Percentiles rank a stretch among this genome's conserved stretches.
Conservation (phyloP, 2,797 vertebrate genomes). For the Aselliscus stoliczkanus region DNA sequence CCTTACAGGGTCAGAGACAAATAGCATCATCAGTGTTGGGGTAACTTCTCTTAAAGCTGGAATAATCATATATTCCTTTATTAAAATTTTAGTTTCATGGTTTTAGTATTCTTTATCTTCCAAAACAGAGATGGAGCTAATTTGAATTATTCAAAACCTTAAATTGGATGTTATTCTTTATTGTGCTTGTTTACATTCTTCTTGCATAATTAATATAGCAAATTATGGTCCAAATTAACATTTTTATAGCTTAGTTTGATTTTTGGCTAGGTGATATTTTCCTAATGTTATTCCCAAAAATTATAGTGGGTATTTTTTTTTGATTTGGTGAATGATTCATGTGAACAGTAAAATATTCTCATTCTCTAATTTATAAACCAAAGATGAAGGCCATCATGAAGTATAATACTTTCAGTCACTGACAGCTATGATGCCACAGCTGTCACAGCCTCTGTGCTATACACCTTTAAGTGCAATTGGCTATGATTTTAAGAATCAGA, state of each 20-base stretch:
- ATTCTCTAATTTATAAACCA: slow-evolving; percentile 52
- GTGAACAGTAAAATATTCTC: not conserved
- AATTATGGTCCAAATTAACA: slow-evolving; percentile 47
- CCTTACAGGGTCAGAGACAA: slow-evolving; percentile 50
- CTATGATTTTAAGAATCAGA: not conserved
- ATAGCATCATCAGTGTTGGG: slow-evolving; percentile 39
- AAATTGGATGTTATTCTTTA: slow-evolving; percentile 64
- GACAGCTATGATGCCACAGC: not conserved
- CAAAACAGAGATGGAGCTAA: slow-evolving; percentile 48
- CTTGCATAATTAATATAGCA: slow-evolving; percentile 64
- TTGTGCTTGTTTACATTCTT: slow-evolving; percentile 52
- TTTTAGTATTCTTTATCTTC: slow-evolving; percentile 47
- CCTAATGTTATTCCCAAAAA: slow-evolving; percentile 41
- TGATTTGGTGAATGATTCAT: slow-evolving; percentile 43
- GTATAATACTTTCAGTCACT: slow-evolving; percentile 42
- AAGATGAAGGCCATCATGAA: slow-evolving; percentile 48
- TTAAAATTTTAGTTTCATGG: slow-evolving; percentile 52
- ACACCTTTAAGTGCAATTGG: not conserved
- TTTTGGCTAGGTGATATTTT: slow-evolving; percentile 55
- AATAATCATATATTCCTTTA: slow-evolving; percentile 35
- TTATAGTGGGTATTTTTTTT: slow-evolving; percentile 11
- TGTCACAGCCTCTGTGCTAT: not conserved
- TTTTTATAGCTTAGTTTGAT: slow-evolving; percentile 42
- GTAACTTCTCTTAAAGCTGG: slow-evolving; percentile 54
- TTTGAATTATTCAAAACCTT: slow-evolving; percentile 56